Conservation (phyloP, 2,113 vertebrate genomes). For the Stomatorhinus ivindoensis region DNA sequence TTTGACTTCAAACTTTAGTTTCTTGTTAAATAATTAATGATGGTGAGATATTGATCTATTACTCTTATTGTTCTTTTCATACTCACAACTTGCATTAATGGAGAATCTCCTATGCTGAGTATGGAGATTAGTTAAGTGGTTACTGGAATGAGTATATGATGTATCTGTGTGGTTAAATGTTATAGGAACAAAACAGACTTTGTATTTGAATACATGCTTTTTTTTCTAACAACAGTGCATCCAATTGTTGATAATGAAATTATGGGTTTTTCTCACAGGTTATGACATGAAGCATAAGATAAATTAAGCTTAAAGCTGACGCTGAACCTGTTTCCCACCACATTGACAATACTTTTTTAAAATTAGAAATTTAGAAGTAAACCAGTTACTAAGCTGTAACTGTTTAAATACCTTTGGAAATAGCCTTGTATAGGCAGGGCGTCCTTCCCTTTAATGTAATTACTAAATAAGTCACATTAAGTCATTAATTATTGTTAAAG, state of each 20-base stretch:
- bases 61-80: background rate
- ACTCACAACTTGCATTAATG: background rate
- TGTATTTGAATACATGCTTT: background rate
- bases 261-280: background rate
- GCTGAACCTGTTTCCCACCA: background rate
- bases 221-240: background rate
- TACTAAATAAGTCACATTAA: background rate
- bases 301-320: background rate
- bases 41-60: background rate
- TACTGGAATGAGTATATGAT: slow-evolving; percentile 2
- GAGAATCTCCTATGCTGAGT: background rate
- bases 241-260: background rate
- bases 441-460: background rate
- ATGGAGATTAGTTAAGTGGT: slow-evolving; percentile 13
- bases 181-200: background rate
- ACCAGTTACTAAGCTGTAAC: background rate
- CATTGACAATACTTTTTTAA: background rate
- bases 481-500: background rate
- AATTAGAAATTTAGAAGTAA: background rate
- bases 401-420: background rate
- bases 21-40: background rate
- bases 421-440: background rate
- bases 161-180: background rate
- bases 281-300: background rate
- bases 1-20: background rate